phyloP scores from a whole-genome alignment of 2,888 invertebrate species.

The Galerucella calmariensis region DNA sequence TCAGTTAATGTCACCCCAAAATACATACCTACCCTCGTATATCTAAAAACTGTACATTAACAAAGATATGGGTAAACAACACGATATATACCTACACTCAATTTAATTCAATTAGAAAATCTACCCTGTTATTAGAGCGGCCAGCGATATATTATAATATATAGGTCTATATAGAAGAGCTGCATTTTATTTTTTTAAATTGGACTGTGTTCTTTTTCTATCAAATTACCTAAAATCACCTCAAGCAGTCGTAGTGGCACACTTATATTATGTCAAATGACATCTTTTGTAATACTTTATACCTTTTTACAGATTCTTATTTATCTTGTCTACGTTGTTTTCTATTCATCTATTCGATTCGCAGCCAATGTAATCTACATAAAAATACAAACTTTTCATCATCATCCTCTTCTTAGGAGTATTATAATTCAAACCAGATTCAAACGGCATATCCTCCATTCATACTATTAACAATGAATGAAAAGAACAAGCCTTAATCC shows the following conservation, averaged over 20 bases:
- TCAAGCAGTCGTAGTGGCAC: too few species aligned
- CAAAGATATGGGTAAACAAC: slow-evolving; percentile 20
- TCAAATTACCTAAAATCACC: neutral
- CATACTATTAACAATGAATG: slow-evolving; percentile 21
- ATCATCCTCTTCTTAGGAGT: neutral
- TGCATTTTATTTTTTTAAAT: neutral
- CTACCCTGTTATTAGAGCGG: slow-evolving; percentile 47
- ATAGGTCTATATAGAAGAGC: neutral
- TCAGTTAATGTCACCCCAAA: too few species aligned
- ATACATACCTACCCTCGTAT: too few species aligned
- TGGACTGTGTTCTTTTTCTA: neutral
- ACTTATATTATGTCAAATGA: too few species aligned
- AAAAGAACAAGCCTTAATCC: slow-evolving; percentile 30
- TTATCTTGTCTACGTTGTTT: neutral
- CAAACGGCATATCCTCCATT: slow-evolving; percentile 14
- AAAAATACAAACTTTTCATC: slow-evolving; percentile 14
- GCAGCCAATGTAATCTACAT: slow-evolving; percentile 11
- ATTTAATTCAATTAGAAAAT: slow-evolving; percentile 46
- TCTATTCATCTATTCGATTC: slow-evolving; percentile 3
- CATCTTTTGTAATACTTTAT: too few species aligned
- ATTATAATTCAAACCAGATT: slow-evolving; percentile 12
- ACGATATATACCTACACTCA: slow-evolving; percentile 32
- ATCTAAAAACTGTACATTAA: neutral
- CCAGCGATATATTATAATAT: too few species aligned
- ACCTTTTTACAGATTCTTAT: neutral